Evolutionary conservation across 2,888 invertebrate genomes (phyloP), one percentile per base, ranked within the genome.

Genomic region (Temnothorax unifasciatus): DNA sequence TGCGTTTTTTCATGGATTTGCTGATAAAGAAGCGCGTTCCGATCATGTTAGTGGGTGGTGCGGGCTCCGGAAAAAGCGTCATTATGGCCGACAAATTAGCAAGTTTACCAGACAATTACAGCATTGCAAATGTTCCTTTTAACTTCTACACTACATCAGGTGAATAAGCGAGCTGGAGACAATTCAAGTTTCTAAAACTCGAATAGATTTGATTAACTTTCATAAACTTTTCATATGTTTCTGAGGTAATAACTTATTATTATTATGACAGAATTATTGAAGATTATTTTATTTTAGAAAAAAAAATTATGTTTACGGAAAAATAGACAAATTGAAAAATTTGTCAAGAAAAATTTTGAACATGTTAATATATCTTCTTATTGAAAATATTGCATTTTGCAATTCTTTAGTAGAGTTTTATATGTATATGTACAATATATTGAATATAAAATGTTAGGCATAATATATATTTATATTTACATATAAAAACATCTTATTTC

Each of bases 121-220:
- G 97, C 44, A 96, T 99, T 8, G 97, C 98, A 9, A 99, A 98
- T 95, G 98, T 98, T 18, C 98, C 99, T 0, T 98, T 99, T 94
- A 99, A 99, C 95, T 99, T 98, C 94, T 99, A 99, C 94, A 99
- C 99, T 0, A 98, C 98, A 0, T 99, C 99, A 57, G 97, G 97
- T 96, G 91, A 92, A 91, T 57, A 66, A 50, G 13, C 6, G 44
- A 44, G 5, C 3, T 63, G 29, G 3, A 21, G 2, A 21, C 29
- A 74, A 61, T 4, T 29, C 5, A 15, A 73, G 1, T 71, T 71
- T 52, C 8, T 71, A 52, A 29, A n/a, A 9, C 29, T 63, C 6
- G 34, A 34, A 25, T 44, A 15, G 8, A 11, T 69, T 52, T 69
- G 13, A 68, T 41, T 21, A 52, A n/a, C 34, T n/a, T 47, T 18